Evolutionary conservation across 2,113 vertebrate species (phyloP).

Genomic region (Cyprinus carpio): DNA sequence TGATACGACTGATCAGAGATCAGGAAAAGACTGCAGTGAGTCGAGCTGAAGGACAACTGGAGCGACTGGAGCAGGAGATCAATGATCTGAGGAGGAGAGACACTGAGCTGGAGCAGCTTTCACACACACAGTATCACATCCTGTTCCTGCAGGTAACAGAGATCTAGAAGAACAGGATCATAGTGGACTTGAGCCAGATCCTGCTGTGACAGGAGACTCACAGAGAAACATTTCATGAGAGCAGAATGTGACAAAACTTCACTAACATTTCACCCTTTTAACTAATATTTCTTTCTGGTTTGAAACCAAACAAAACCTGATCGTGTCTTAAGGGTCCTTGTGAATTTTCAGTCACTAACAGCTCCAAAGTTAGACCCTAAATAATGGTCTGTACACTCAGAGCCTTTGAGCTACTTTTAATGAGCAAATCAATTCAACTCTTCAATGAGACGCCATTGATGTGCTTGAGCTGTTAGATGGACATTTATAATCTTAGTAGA

Average conservation of each 20-base stretch:
- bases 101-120: conserved; percentile 51
- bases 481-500: neutral
- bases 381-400: neutral
- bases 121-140: conserved; percentile 6
- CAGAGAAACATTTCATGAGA: neutral
- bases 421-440: neutral
- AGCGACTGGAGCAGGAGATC: conserved; percentile 51
- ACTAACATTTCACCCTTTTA: no score
- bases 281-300: no score
- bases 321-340: neutral
- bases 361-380: neutral
- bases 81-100: conserved; percentile 54
- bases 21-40: conserved; percentile 19
- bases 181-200: neutral
- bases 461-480: neutral
- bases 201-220: neutral
- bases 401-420: neutral
- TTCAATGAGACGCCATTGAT: neutral
- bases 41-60: conserved; percentile 29
- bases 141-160: conserved; percentile 21
- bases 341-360: neutral
- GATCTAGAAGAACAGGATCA: neutral
- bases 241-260: no score
- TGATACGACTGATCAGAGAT: conserved; percentile 28
- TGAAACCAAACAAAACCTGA: neutral